Percentiles rank a stretch among this genome's conserved stretches.
These are phyloP conservation scores for Pteronotus mesoamericanus DNA, from an alignment of 2,797 vertebrate species.

Conservation along the genomic window DNA sequence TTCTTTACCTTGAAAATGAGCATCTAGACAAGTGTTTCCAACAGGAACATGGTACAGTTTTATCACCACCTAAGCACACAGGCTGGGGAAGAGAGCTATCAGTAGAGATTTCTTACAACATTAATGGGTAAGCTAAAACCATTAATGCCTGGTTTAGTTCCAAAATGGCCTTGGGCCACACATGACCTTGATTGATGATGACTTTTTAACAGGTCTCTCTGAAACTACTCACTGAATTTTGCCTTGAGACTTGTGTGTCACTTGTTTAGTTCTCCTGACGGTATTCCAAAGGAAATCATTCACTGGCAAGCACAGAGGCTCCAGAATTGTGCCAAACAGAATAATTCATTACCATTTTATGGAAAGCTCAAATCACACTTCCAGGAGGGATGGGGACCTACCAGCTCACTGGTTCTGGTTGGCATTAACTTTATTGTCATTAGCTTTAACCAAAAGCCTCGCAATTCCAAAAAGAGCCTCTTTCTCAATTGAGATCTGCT, in stretches of 20 bases:
- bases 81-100: not conserved
- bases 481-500: not conserved
- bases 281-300: constrained; percentile 31
- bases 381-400: not conserved
- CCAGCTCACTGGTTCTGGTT: not conserved
- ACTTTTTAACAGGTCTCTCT: not conserved
- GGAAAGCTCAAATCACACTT: constrained; percentile 26
- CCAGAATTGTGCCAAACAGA: not conserved
- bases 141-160: constrained; percentile 12
- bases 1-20: not conserved
- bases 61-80: not conserved
- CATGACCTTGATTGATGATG: not conserved
- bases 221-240: not conserved
- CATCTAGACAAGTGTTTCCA: not conserved
- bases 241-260: not conserved
- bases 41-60: not conserved
- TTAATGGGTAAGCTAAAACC: not conserved
- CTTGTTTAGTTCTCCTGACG: constrained; percentile 4
- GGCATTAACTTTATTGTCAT: not conserved
- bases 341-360: constrained; percentile 33
- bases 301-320: not conserved
- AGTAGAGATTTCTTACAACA: constrained; percentile 22
- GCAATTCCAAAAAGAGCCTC: not conserved
- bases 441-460: not conserved
- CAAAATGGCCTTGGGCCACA: not conserved